These are phyloP conservation scores for Tyrannus savana DNA, from an alignment of 2,113 vertebrate species.

Conservation along the genomic window DNA sequence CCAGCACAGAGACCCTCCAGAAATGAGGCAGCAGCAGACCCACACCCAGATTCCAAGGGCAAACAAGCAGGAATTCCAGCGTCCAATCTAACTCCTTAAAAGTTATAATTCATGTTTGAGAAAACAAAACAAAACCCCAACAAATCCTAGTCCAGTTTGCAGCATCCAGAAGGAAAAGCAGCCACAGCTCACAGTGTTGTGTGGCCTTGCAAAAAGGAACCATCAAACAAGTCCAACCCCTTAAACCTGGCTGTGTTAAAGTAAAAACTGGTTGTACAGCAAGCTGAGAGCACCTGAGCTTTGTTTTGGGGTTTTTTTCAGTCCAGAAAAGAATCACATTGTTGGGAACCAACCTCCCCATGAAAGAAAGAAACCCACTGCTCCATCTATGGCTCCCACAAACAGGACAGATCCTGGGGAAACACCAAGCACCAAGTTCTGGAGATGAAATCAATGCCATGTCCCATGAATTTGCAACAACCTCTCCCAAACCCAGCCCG, in stretches of 20 bases:
- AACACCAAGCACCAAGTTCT: accelerated
- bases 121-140: not conserved
- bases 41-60: not conserved
- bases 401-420: not conserved
- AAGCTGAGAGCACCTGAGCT: not conserved
- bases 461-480: accelerated
- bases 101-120: not conserved
- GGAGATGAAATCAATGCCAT: not conserved
- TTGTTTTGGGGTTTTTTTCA: not conserved
- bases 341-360: accelerated
- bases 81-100: not conserved
- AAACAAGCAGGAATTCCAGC: not conserved
- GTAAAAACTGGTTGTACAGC: accelerated
- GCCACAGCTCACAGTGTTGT: accelerated
- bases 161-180: not conserved
- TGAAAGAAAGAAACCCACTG: accelerated
- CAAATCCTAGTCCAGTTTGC: not conserved
- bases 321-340: not conserved
- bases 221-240: not conserved
- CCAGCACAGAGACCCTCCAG: not conserved
- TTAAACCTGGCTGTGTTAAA: not conserved
- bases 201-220: not conserved
- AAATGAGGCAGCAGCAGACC: not conserved
- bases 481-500: not conserved
- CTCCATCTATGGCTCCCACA: not conserved